phyloP scores from a whole-genome alignment of 1,140 invertebrate species.

The Gyrodactylus salaris region DNA sequence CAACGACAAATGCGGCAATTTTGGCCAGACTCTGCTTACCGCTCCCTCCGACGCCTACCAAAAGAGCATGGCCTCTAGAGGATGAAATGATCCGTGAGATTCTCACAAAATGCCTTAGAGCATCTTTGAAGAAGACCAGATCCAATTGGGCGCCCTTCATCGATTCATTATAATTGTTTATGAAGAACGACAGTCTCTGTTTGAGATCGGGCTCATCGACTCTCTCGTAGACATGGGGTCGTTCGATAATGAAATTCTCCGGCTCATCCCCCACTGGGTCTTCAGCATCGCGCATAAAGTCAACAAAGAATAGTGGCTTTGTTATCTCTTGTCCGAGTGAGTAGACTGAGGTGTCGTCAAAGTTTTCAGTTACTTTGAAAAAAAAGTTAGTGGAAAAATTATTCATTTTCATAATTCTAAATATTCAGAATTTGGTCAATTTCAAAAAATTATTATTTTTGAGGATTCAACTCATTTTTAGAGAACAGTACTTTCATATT shows the following conservation, averaged over 20 bases:
- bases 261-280: slow-evolving; percentile 71
- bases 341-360: not conserved
- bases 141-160: slow-evolving; percentile 26
- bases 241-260: slow-evolving; percentile 46
- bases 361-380: not conserved
- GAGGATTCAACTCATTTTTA: too few relatives aligned
- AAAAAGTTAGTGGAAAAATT: not conserved
- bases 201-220: slow-evolving; percentile 34
- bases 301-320: slow-evolving; percentile 15
- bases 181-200: slow-evolving; percentile 52
- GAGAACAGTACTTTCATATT: too few relatives aligned
- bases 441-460: too few relatives aligned
- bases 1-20: slow-evolving; percentile 19
- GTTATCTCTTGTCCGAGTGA: not conserved
- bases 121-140: slow-evolving; percentile 54
- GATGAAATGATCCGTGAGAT: slow-evolving; percentile 44
- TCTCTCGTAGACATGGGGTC: slow-evolving; percentile 70
- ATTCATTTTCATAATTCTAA: not conserved
- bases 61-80: slow-evolving; percentile 41
- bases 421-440: too few relatives aligned
- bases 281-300: slow-evolving; percentile 43
- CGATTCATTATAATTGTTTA: slow-evolving; percentile 58
- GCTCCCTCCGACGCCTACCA: slow-evolving; percentile 48
- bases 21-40: slow-evolving; percentile 33
- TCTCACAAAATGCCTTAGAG: slow-evolving; percentile 46